These are phyloP conservation scores for Gorsachius goisagi DNA, from an alignment of 2,113 vertebrate species.

Conservation along the genomic window DNA sequence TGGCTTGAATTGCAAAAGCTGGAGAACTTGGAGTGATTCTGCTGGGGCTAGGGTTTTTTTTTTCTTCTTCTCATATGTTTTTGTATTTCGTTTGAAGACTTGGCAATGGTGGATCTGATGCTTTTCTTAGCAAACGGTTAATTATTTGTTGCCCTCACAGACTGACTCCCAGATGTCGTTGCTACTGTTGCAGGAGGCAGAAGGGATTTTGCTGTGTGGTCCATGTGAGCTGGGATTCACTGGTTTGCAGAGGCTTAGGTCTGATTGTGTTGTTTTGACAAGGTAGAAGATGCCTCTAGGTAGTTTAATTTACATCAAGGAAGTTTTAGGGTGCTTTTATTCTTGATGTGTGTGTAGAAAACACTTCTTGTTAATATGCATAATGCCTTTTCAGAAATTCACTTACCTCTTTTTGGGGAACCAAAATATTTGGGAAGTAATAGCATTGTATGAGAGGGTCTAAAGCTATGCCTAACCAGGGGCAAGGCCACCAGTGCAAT, in stretches of 20 bases:
- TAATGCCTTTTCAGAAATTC: not conserved
- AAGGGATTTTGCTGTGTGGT: not conserved
- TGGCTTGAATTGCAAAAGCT: not conserved
- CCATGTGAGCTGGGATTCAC: not conserved
- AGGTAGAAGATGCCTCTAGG: not conserved
- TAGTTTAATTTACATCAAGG: not conserved
- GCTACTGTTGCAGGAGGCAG: not conserved
- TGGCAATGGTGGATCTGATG: not conserved
- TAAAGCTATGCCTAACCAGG: not conserved
- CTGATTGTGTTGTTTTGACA: not conserved
- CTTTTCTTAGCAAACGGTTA: not conserved
- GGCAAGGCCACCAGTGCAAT: not conserved
- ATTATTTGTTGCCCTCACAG: not conserved
- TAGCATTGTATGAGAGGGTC: accelerated
- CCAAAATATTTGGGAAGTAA: not conserved
- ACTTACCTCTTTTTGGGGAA: not conserved
- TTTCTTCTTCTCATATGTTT: accelerated
- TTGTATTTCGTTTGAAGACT: accelerated
- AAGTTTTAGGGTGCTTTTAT: not conserved
- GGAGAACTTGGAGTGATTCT: not conserved
- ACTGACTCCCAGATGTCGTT: not conserved
- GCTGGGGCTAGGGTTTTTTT: not conserved
- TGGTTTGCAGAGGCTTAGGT: not conserved
- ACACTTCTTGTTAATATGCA: not conserved
- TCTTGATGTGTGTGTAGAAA: not conserved